These are phyloP conservation scores for Nylanderia fulva DNA, from an alignment of 1,140 invertebrate species.

Conservation along the genomic window DNA sequence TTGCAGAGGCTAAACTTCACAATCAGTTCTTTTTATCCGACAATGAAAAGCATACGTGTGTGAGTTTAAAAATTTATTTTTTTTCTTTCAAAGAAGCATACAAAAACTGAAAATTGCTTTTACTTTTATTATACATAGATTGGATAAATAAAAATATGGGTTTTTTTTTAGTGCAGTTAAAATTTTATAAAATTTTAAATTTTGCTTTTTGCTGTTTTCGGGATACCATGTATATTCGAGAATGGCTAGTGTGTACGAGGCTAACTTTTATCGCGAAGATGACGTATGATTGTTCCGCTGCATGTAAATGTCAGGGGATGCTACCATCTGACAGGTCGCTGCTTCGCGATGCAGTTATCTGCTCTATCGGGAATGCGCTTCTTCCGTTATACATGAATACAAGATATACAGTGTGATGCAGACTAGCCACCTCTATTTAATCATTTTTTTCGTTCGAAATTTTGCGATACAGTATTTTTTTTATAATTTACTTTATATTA, in stretches of 20 bases:
- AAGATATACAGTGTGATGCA: background rate
- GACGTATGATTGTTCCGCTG: slow-evolving; percentile 36
- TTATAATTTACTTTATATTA: background rate
- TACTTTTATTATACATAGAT: background rate
- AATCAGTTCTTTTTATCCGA: background rate
- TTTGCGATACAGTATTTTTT: background rate
- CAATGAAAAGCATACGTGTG: background rate
- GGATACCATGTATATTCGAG: background rate
- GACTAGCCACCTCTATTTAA: background rate
- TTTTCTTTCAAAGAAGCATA: background rate
- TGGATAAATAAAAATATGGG: background rate
- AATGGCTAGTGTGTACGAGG: background rate
- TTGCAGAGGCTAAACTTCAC: background rate
- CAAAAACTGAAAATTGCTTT: too few species aligned
- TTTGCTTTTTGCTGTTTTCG: too few species aligned
- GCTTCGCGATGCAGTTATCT: slow-evolving; percentile 38
- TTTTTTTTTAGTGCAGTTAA: background rate
- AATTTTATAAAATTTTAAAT: background rate
- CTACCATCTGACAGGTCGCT: slow-evolving; percentile 22
- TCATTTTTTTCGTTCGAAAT: background rate
- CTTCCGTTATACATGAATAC: slow-evolving; percentile 10
- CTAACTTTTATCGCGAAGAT: slow-evolving; percentile 43
- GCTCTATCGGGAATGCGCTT: slow-evolving; percentile 14
- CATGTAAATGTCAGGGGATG: slow-evolving; percentile 51
- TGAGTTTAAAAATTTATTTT: background rate